Base-by-base conservation (phyloP, 2,888 invertebrate species). In the Acrobasis suavella region DNA sequence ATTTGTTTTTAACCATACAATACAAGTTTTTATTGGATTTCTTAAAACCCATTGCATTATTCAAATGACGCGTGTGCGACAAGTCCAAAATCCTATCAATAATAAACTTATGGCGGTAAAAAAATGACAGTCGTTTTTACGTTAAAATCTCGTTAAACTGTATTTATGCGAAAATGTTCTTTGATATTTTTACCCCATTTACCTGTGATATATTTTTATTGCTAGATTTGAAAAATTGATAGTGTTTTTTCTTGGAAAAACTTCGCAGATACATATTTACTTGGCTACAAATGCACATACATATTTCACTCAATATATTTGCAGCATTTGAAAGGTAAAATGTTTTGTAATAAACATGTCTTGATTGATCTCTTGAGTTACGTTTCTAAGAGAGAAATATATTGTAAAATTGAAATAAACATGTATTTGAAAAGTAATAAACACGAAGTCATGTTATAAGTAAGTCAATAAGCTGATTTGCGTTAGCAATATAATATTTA, bases 1-100 rank as follows among this genome's bases (percentile, higher is more conserved):
- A 91, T 91, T 91, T 91, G 90, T 91, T 89, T 75, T 83, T 85
- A 77, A 76, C 84, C 81, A 65, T 68, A 83, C 74, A 76, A 73
- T 73, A 68, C 42, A 63, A 46, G 63, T 76, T 81, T 82, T 80
- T 76, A 69, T 73, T 66, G 67, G 66, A 72, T 73, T 71, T 71
- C 73, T 73, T 82, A 80, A 83, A 82, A 74, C 76, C 73, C 67
- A 72, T 72, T 61, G 65, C 69, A 83, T 85, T 80, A 75, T 76
- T 80, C 69, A 76, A 87, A 87, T 87, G 83, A 80, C 67, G 76
- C 82, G 81, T 80, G 71, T 71, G 64, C 65, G 72, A 75, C 70
- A 67, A 50, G 46, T 54, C 55, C 46, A 69, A 70, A 67, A 70
- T 67, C 62, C 63, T 72, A 62, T 69, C 49, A 67, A 67, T 68